Base-by-base conservation (phyloP, 2,888 invertebrate species). In the Erebia palarica region DNA sequence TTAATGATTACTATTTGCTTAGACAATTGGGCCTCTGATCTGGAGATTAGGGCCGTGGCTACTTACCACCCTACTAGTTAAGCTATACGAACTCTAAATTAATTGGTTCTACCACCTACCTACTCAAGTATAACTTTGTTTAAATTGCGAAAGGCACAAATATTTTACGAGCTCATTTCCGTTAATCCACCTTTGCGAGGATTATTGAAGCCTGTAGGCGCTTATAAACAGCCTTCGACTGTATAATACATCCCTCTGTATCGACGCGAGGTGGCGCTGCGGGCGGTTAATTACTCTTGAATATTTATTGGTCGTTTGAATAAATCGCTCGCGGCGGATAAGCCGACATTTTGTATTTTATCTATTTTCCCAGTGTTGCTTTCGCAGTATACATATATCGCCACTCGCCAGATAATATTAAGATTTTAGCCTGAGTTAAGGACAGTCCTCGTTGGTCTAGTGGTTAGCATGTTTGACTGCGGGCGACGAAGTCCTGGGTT, bases 251-350 rank as follows among this genome's bases (percentile, higher is more conserved):
- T 84, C 88, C 77, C 79, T 77, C 81, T 80, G 82, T 85, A 88
- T 89, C 86, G 90, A 84, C 82, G 85, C 80, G 83, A 82, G 84
- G 27, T n/a, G 47, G 63, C 13, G 59, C 67, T 49, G 67, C 59
- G 55, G 59, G 83, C 81, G 87, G 89, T 89, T 91, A 91, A 91
- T 91, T 91, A 91, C 91, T 91, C 84, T 86, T 92, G 92, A 91
- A 92, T 92, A 92, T 92, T 91, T 91, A 92, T 91, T 90, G 90
- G 90, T 91, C 91, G 89, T 91, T 91, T 90, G 91, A 91, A 91
- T 91, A 91, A 90, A 90, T 89, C 89, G 89, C 87, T 80, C 78
- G 84, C 84, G 84, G 88, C 84, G 85, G 82, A 86, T 88, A 88
- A 88, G 86, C 88, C 88, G 86, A 86, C 88, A 86, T 88, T 88